These are phyloP conservation scores for Zosterops lateralis DNA, from an alignment of 2,113 vertebrate species.

Conservation along the genomic window DNA sequence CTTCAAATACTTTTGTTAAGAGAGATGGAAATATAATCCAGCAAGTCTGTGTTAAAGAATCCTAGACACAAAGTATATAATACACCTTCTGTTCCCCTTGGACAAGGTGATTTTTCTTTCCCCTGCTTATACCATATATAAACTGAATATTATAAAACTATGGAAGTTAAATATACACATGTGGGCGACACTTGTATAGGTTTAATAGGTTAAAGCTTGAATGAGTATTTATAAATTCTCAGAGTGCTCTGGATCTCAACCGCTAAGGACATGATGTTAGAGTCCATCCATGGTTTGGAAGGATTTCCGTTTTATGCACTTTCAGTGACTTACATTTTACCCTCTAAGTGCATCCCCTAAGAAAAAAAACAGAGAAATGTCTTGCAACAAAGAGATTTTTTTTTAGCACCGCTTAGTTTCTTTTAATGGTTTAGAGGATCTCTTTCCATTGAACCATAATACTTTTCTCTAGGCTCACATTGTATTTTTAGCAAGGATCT, in stretches of 20 bases:
- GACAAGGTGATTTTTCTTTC: constrained; percentile 55
- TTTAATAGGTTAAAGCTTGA: constrained; percentile 52
- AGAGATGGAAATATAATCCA: constrained; percentile 52
- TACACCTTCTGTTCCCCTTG: constrained; percentile 35
- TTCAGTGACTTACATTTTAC: neutral
- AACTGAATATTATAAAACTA: constrained; percentile 40
- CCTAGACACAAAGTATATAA: constrained; percentile 33
- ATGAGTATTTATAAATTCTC: constrained; percentile 50
- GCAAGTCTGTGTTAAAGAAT: constrained; percentile 35
- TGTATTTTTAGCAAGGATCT: constrained; percentile 30
- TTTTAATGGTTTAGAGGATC: constrained; percentile 11
- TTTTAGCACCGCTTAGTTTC: constrained; percentile 7
- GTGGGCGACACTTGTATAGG: neutral
- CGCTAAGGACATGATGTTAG: neutral
- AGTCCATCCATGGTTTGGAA: neutral
- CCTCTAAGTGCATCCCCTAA: constrained; percentile 14
- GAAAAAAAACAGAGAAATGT: constrained; percentile 10
- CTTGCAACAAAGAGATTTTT: neutral
- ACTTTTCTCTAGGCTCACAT: constrained; percentile 28
- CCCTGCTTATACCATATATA: constrained; percentile 25
- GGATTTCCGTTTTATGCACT: constrained; percentile 39
- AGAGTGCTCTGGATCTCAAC: constrained; percentile 35
- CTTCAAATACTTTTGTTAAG: constrained; percentile 34
- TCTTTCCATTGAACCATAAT: constrained; percentile 26
- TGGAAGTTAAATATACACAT: constrained; percentile 42